phyloP scores from a whole-genome alignment of 92 coral and sea anemone genomes.

The Bergia puertoricense region DNA sequence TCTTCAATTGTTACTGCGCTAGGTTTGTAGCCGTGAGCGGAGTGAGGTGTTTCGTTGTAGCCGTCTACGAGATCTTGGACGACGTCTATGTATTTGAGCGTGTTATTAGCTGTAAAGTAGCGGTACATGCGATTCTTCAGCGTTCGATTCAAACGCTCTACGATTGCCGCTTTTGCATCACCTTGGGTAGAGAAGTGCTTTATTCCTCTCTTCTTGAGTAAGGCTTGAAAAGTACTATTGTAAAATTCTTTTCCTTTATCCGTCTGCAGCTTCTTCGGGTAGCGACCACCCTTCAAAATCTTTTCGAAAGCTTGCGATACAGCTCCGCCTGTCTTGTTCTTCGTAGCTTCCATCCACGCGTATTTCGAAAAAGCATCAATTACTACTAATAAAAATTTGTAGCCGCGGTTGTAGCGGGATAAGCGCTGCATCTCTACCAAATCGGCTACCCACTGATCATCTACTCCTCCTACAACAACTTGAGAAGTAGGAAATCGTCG shows the following conservation, averaged over 20 bases:
- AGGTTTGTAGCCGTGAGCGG: neutral
- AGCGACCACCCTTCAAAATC: conserved; percentile 21
- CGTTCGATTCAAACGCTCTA: no score
- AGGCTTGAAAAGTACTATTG: conserved; percentile 17
- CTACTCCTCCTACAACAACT: no score
- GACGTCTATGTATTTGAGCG: conserved; percentile 8
- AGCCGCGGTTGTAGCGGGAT: no score
- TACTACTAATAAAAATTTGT: no score
- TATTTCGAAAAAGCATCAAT: conserved; percentile 37
- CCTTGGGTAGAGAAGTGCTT: conserved; percentile 43
- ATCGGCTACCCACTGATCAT: no score
- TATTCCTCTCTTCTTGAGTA: conserved; percentile 4
- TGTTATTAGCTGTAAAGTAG: conserved; percentile 17
- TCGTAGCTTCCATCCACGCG: conserved; percentile 50
- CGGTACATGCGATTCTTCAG: conserved; percentile 29
- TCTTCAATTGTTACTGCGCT: neutral
- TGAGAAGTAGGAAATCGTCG: no score
- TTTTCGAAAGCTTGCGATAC: conserved; percentile 24
- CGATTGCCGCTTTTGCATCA: conserved; percentile 44
- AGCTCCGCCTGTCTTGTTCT: conserved; percentile 34
- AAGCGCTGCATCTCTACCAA: no score
- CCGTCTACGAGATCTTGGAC: conserved; percentile 8
- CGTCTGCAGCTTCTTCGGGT: conserved; percentile 29
- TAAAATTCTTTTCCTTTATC: conserved; percentile 53
- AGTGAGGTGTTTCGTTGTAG: conserved; percentile 5